Percentiles rank a stretch among this genome's conserved stretches.
Conservation (phyloP, 2,113 vertebrate genomes). For the Pelecanoides urinatrix region DNA sequence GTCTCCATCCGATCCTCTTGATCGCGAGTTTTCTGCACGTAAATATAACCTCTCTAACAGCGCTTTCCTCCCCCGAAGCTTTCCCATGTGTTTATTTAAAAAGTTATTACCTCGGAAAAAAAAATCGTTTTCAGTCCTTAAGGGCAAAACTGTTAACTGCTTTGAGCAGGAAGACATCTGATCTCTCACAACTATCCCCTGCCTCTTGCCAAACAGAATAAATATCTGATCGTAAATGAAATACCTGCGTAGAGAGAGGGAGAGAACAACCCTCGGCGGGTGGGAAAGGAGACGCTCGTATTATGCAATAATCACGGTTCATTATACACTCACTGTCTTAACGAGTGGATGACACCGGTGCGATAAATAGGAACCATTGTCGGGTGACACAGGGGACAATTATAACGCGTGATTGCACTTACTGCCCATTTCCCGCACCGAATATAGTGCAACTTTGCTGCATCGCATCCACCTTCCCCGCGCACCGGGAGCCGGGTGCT, state of each 20-base stretch:
- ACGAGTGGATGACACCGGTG: not conserved
- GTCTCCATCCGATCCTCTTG: not conserved
- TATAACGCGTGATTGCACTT: constrained; percentile 1
- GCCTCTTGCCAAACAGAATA: not conserved
- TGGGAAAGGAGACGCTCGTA: not conserved
- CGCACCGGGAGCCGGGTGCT: not conserved
- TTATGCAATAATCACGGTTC: not conserved
- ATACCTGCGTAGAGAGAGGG: not conserved
- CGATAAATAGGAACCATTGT: not conserved
- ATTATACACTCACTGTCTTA: not conserved
- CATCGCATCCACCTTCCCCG: not conserved
- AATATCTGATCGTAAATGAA: constrained; percentile 15
- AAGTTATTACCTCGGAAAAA: not conserved
- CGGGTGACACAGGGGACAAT: constrained; percentile 42
- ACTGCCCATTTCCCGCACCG: not conserved
- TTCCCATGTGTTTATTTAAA: not conserved
- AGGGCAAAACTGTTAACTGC: constrained; percentile 21
- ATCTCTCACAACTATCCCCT: not conserved
- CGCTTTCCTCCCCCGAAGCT: not conserved
- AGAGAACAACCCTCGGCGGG: not conserved
- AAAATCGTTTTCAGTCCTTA: not conserved
- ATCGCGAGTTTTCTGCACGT: not conserved
- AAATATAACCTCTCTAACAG: not conserved
- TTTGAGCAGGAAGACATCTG: not conserved
- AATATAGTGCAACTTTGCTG: not conserved